These are phyloP conservation scores for Turritopsis dohrnii DNA, from an alignment of 30 jellyfish, hydroid and myxozoan species.

Conservation along the genomic window DNA sequence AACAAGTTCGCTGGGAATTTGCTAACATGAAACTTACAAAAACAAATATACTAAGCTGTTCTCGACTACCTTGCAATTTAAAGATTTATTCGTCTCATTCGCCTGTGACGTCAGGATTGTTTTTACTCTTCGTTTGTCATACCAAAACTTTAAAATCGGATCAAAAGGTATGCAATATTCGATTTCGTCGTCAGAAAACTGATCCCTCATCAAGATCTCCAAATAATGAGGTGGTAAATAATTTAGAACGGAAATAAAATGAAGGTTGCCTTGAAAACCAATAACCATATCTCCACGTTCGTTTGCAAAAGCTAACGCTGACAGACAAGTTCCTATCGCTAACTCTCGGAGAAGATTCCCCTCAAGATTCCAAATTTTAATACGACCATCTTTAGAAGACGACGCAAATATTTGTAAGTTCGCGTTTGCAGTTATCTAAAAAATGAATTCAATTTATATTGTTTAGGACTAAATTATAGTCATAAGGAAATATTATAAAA, in stretches of 20 bases:
- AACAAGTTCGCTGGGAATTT: too few species aligned
- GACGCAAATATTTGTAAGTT: slow-evolving; percentile 67
- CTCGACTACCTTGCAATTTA: background rate
- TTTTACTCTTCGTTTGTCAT: slow-evolving; percentile 49
- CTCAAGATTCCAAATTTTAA: slow-evolving; percentile 61
- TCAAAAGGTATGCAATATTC: slow-evolving; percentile 64
- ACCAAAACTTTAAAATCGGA: slow-evolving; percentile 68
- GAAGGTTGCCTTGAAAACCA: slow-evolving; percentile 64
- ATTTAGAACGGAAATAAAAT: slow-evolving; percentile 60
- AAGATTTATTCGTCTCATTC: background rate
- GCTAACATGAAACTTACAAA: too few species aligned
- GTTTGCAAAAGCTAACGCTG: slow-evolving; percentile 64
- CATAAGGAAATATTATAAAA: too few species aligned
- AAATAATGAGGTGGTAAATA: slow-evolving; percentile 43
- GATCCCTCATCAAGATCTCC: slow-evolving; percentile 29
- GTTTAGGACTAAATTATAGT: background rate
- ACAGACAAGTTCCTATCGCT: slow-evolving; percentile 39
- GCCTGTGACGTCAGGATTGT: slow-evolving; percentile 21
- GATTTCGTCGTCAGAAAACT: slow-evolving; percentile 36
- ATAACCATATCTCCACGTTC: slow-evolving; percentile 72
- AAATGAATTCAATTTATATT: background rate
- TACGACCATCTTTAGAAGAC: slow-evolving; percentile 43
- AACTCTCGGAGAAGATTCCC: slow-evolving; percentile 50
- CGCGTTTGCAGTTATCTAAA: slow-evolving; percentile 56
- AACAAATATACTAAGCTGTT: too few species aligned